Evolutionary conservation across 2,888 invertebrate genomes (phyloP).

Genomic region (Charanyca ferruginea): DNA sequence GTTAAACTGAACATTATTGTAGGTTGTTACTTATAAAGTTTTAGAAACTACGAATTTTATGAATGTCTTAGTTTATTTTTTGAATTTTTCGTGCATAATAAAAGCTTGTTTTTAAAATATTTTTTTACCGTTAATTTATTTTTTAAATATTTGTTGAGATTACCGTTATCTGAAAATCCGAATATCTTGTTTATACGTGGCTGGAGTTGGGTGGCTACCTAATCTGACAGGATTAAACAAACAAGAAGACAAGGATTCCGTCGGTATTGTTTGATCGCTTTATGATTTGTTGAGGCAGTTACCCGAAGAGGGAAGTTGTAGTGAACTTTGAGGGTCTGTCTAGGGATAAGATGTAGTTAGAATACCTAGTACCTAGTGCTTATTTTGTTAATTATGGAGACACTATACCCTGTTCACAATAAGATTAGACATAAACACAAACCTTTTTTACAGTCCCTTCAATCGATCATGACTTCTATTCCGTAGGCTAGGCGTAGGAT

Average conservation of each 20-base stretch:
- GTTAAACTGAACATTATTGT: too few species aligned
- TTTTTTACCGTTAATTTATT: too few species aligned
- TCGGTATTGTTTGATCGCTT: conserved; percentile 61
- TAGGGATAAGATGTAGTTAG: conserved; percentile 1
- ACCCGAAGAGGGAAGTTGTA: conserved; percentile 29
- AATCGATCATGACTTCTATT: too few species aligned
- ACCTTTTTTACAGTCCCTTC: too few species aligned
- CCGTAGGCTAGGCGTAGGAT: too few species aligned
- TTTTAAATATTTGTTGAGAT: conserved; percentile 14
- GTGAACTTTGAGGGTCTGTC: conserved; percentile 36
- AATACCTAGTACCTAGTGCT: neutral
- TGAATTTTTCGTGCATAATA: too few species aligned
- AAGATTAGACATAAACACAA: too few species aligned
- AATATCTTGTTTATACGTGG: neutral
- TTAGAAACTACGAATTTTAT: too few species aligned
- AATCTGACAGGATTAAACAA: conserved; percentile 52
- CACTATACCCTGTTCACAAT: too few species aligned
- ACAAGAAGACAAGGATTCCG: conserved; percentile 46
- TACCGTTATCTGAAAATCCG: conserved; percentile 21
- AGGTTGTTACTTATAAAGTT: too few species aligned
- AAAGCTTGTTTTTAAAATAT: too few species aligned
- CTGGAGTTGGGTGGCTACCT: conserved; percentile 13
- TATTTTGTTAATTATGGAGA: neutral
- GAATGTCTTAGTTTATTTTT: too few species aligned
- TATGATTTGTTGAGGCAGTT: conserved; percentile 60